Conservation (phyloP, 2,113 vertebrate genomes). For the Osmerus eperlanus region DNA sequence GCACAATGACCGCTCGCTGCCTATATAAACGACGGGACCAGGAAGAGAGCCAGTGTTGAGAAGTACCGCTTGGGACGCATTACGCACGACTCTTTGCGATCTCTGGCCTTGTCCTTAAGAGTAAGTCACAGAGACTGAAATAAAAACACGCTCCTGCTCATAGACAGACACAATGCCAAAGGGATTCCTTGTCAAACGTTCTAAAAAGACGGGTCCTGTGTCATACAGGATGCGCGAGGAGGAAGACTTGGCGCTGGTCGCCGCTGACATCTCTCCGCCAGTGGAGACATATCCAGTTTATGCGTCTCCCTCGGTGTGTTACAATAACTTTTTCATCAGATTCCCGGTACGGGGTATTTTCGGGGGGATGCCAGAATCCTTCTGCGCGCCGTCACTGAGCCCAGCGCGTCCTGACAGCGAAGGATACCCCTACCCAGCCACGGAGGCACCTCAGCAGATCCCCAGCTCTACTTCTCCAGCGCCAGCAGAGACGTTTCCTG, state of each 20-base stretch:
- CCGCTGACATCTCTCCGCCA: background rate
- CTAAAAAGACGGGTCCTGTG: slow-evolving; percentile 38
- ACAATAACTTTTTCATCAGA: slow-evolving; percentile 14
- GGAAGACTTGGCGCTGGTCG: slow-evolving; percentile 3
- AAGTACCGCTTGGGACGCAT: slow-evolving; percentile 11
- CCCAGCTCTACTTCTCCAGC: slow-evolving; percentile 27
- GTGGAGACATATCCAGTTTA: background rate
- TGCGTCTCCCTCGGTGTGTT: slow-evolving; percentile 1
- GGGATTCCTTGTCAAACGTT: slow-evolving; percentile 62
- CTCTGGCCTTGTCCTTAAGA: background rate
- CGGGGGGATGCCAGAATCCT: slow-evolving; percentile 28
- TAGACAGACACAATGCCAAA: slow-evolving; percentile 50
- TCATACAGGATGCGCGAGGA: slow-evolving; percentile 53
- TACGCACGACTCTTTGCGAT: slow-evolving; percentile 8
- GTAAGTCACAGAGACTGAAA: background rate
- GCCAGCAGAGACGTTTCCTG: slow-evolving; percentile 41
- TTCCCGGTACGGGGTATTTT: slow-evolving; percentile 25
- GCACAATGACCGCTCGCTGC: slow-evolving; percentile 43
- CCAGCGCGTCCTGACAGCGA: slow-evolving; percentile 42
- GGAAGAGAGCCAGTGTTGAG: slow-evolving; percentile 27
- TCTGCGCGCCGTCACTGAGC: slow-evolving; percentile 14
- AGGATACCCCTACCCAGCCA: slow-evolving; percentile 18
- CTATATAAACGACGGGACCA: slow-evolving; percentile 48
- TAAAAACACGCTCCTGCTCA: background rate
- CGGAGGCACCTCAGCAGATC: slow-evolving; percentile 17